Conservation (phyloP, 2,113 vertebrate species). For the Malurus melanocephalus region DNA sequence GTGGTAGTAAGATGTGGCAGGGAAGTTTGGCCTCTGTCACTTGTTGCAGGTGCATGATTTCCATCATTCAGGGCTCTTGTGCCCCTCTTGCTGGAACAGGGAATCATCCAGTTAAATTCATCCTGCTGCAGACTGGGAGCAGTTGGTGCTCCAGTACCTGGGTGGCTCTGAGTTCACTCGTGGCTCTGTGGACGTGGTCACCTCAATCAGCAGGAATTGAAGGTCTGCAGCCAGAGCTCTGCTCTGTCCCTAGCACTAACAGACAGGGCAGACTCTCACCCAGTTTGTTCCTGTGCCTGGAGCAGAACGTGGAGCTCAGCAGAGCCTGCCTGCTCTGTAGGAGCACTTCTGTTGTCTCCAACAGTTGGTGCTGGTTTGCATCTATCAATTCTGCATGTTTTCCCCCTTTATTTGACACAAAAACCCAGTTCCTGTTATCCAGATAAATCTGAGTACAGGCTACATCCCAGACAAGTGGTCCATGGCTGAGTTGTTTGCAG, state of each 20-base stretch:
- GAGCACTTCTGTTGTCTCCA: not conserved
- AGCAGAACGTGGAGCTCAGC: not conserved
- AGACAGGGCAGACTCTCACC: not conserved
- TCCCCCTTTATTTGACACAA: not conserved
- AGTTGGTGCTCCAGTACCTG: not conserved
- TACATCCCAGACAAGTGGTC: not conserved
- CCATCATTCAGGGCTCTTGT: not conserved
- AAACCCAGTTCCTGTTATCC: not conserved
- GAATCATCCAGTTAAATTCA: not conserved
- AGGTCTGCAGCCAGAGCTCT: not conserved
- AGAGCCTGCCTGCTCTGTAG: not conserved
- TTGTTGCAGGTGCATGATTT: not conserved
- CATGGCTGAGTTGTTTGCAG: not conserved
- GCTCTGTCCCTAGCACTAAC: not conserved
- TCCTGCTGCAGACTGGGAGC: not conserved
- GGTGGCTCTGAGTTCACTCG: rapidly evolving
- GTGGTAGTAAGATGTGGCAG: not conserved
- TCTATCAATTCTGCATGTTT: not conserved
- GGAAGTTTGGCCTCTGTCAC: not conserved
- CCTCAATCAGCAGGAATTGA: not conserved
- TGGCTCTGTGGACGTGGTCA: not conserved
- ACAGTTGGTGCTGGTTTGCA: not conserved
- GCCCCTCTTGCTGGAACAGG: not conserved
- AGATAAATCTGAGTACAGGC: not conserved
- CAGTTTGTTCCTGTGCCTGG: not conserved